Percentiles rank a stretch among this genome's conserved stretches.
These are phyloP conservation scores for Tringa solitaria DNA, from an alignment of 2,113 vertebrate genomes.

Conservation along the genomic window DNA sequence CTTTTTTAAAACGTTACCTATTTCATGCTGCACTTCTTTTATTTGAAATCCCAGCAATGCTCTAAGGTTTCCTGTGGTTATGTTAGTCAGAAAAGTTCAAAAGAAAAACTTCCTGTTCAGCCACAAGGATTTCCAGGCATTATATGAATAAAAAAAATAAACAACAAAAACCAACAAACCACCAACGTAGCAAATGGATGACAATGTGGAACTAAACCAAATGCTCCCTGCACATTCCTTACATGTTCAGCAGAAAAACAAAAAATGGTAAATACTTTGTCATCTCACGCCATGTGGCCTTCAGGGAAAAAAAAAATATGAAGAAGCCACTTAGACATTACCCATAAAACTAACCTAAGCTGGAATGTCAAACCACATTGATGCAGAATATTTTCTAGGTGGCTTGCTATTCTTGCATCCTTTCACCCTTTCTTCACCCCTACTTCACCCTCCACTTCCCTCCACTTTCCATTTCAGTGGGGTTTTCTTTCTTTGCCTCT, in stretches of 20 bases:
- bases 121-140: neutral
- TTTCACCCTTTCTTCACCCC: neutral
- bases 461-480: neutral
- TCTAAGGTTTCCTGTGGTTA: neutral
- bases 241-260: neutral
- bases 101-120: neutral
- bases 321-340: neutral
- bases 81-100: neutral
- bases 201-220: neutral
- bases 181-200: rapidly evolving
- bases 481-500: neutral
- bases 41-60: neutral
- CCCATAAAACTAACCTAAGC: neutral
- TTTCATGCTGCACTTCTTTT: neutral
- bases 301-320: neutral
- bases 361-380: neutral
- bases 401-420: neutral
- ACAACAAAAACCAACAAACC: no score
- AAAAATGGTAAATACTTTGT: neutral
- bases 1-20: neutral
- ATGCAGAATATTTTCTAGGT: neutral
- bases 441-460: neutral
- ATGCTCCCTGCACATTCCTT: neutral
- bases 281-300: rapidly evolving
- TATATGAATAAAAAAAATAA: neutral